Conservation (phyloP, 2,888 invertebrate genomes). For the Erpobdella octoculata region DNA sequence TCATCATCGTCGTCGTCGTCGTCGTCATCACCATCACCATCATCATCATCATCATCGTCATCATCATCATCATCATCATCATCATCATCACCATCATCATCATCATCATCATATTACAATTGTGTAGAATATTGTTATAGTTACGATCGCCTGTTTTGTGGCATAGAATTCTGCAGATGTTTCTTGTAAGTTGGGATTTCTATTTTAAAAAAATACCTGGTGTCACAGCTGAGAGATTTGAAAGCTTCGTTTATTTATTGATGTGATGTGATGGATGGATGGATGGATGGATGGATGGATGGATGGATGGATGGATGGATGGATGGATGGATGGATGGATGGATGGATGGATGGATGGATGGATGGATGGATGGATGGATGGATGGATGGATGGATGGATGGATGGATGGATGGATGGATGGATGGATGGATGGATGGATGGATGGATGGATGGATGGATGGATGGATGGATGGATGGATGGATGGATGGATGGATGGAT, state of each 20-base stretch:
- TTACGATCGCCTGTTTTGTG: too few relatives aligned
- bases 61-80: not conserved
- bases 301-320: conserved; percentile 7
- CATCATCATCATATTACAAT: not conserved
- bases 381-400: too few relatives aligned
- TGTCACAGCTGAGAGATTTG: not conserved
- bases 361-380: too few relatives aligned
- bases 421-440: too few relatives aligned
- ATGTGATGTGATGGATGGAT: not conserved
- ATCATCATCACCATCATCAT: conserved; percentile 25
- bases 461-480: too few relatives aligned
- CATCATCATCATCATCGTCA: conserved; percentile 8
- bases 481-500: too few relatives aligned
- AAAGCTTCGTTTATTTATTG: not conserved
- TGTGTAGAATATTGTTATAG: too few relatives aligned
- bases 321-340: conserved; percentile 1
- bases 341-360: conserved; percentile 7
- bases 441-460: too few relatives aligned
- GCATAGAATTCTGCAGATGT: too few relatives aligned
- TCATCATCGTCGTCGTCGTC: not conserved
- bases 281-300: not conserved
- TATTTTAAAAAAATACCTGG: not conserved
- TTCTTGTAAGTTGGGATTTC: too few relatives aligned
- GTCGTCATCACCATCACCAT: conserved; percentile 7
- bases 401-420: too few relatives aligned